Evolutionary conservation across 2,888 invertebrate genomes (phyloP), one percentile per base, ranked within the genome.

Genomic region (Eilema depressum): DNA sequence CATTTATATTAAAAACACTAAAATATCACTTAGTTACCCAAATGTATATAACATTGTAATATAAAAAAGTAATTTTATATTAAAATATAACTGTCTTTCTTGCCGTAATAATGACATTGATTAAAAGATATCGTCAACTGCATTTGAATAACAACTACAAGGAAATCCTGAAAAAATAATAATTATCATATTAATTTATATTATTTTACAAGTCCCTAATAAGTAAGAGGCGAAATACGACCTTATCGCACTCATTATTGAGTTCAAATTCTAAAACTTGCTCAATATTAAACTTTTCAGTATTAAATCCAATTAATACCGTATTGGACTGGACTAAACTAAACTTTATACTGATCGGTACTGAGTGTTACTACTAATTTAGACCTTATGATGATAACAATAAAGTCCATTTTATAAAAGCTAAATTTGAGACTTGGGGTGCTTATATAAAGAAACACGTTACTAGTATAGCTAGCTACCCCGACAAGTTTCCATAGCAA

Each of bases 81-180:
- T 53, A 8, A 53, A 53, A 53, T 53, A n/a, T 47, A 47, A 20
- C 47, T 20, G 3, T 47, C 7, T n/a, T n/a, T 53, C 53, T 53
- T 53, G n/a, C 53, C 53, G 53, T 53, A n/a, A n/a, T 20, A n/a
- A 53, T 53, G n/a, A 53, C 53, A 47, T n/a, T 53, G n/a, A 53
- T n/a, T 53, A 53, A 41, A 4, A 41, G 4, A 47, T 47, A 17
- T 17, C 5, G 41, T 12, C 41, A 41, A n/a, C 17, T 41, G 37
- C 14, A 14, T 37, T 37, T 41, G 3, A 41, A 41, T 41, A 17
- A 41, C 3, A 41, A 17, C 41, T 41, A 17, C 41, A 17, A 47
- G 20, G 5, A 47, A 17, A 47, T 8, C 8, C 20, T 53, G 20
- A n/a, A 53, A n/a, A 2, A 10, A n/a, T n/a, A 37, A 37, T 37